Conservation (phyloP, 2,113 vertebrate species). For the Globicephala melas region DNA sequence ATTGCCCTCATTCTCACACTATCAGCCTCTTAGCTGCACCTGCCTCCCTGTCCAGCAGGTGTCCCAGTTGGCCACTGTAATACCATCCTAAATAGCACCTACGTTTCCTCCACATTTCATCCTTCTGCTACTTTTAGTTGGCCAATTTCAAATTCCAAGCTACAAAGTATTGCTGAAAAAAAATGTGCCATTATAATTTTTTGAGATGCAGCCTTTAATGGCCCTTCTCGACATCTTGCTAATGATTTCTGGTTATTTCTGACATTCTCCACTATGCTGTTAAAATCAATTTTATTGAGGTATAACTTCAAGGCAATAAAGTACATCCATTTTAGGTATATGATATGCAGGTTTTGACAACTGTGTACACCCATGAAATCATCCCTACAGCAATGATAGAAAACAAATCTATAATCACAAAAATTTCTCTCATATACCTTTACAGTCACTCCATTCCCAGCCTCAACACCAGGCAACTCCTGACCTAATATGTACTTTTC, state of each 20-base stretch:
- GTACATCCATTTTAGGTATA: neutral
- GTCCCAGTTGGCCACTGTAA: neutral
- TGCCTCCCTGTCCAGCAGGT: neutral
- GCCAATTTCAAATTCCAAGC: neutral
- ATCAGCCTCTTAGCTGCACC: neutral
- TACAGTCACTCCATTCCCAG: neutral
- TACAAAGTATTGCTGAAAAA: neutral
- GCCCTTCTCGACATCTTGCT: neutral
- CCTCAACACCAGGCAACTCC: neutral
- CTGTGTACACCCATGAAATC: neutral
- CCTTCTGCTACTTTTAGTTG: neutral
- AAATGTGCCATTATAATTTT: neutral
- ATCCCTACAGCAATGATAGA: neutral
- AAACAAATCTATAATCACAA: neutral
- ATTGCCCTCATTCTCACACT: neutral
- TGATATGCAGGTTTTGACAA: neutral
- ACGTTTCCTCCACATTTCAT: neutral
- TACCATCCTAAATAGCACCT: neutral
- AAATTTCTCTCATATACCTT: neutral
- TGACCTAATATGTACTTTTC: neutral
- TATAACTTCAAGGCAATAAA: neutral
- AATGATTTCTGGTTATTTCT: neutral
- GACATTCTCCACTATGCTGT: neutral
- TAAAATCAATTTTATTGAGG: neutral
- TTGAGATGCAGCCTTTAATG: neutral